Evolutionary conservation across 1,140 invertebrate genomes (phyloP).

Genomic region (Dendroctonus valens): DNA sequence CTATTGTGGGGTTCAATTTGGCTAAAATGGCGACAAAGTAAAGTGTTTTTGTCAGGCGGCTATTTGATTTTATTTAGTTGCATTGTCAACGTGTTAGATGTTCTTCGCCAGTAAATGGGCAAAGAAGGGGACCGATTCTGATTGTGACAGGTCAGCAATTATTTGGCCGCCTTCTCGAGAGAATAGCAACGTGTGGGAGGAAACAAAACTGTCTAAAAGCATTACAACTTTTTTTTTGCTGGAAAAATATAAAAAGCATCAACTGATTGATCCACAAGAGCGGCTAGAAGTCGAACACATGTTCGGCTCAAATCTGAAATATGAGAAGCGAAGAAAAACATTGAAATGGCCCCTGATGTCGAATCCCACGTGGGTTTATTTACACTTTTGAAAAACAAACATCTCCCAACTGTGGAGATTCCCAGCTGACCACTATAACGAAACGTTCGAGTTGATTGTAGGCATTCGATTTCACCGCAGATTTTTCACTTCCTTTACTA

Average conservation of each 20-base stretch:
- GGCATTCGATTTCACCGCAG: not conserved
- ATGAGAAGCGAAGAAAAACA: not conserved
- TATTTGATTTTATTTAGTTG: conserved; percentile 6
- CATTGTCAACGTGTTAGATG: not conserved
- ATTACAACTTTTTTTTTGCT: too few relatives aligned
- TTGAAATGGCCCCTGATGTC: conserved; percentile 10
- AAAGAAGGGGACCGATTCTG: too few relatives aligned
- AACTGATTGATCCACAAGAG: too few relatives aligned
- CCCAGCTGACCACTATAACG: conserved; percentile 7
- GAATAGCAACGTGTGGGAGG: too few relatives aligned
- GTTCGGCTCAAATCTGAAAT: conserved; percentile 4
- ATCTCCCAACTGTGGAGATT: conserved; percentile 7
- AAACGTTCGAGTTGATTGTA: not conserved
- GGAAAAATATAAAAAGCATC: too few relatives aligned
- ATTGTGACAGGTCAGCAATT: too few relatives aligned
- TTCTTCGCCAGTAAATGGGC: too few relatives aligned
- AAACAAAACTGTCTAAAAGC: too few relatives aligned
- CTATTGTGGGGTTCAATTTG: too few relatives aligned
- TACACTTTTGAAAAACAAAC: conserved; percentile 17
- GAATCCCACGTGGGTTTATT: conserved; percentile 12
- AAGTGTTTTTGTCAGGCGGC: not conserved
- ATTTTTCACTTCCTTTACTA: too few relatives aligned
- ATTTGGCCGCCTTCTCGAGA: too few relatives aligned
- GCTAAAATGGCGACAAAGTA: not conserved
- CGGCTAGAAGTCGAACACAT: conserved; percentile 5